Evolutionary conservation across 2,113 vertebrate species (phyloP).

Genomic region (Bubalus kerabau): DNA sequence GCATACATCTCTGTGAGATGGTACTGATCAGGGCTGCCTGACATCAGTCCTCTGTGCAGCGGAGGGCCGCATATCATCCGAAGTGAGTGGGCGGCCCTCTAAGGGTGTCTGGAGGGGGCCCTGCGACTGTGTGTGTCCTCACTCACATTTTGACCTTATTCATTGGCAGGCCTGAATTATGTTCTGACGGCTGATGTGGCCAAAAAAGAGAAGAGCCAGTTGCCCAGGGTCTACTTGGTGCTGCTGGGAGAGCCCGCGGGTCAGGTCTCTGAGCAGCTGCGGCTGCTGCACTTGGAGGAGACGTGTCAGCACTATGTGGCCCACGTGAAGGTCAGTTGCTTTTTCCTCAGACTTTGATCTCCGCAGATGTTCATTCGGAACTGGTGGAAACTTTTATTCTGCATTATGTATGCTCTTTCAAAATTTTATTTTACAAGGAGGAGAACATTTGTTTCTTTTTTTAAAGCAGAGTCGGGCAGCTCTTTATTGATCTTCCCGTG

Average conservation of each 20-base stretch:
- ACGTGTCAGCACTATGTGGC: slow-evolving; percentile 87
- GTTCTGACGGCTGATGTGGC: slow-evolving; percentile 92
- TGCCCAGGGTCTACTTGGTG: slow-evolving; percentile 89
- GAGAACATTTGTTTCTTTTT: neutral
- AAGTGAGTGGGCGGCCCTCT: neutral
- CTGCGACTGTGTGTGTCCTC: neutral
- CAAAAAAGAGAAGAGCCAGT: slow-evolving; percentile 89
- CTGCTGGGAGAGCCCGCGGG: slow-evolving; percentile 86
- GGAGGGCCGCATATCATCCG: accelerated
- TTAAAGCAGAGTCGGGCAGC: neutral
- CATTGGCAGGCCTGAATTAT: slow-evolving; percentile 88
- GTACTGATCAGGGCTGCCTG: too few relatives aligned
- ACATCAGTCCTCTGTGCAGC: neutral
- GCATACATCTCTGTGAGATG: neutral
- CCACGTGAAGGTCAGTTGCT: slow-evolving; percentile 90
- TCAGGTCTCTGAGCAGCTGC: slow-evolving; percentile 85
- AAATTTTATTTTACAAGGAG: neutral
- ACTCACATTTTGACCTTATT: slow-evolving; percentile 26
- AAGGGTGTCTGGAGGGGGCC: neutral
- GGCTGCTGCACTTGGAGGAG: slow-evolving; percentile 84
- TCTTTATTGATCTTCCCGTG: neutral
- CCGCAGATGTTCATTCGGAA: neutral
- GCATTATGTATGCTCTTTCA: neutral
- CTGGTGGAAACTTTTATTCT: neutral
- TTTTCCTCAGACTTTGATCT: neutral